Conservation (phyloP, 1,140 invertebrate genomes). For the Notospermus geniculatus region DNA sequence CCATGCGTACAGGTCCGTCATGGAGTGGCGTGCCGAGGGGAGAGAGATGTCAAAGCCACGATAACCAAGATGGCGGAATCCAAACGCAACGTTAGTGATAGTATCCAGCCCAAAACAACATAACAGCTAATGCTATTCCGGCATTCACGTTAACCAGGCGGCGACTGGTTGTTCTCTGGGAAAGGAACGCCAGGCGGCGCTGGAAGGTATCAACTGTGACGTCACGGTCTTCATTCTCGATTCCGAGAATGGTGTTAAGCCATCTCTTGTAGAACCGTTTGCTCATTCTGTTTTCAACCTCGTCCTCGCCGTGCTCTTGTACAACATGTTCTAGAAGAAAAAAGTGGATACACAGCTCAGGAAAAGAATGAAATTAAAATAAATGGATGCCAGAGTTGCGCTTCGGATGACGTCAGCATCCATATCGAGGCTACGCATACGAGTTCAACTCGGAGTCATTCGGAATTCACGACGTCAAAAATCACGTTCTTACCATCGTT, state of each 20-base stretch:
- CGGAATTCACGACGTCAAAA: too few relatives aligned
- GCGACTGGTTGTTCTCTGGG: slow-evolving; percentile 1
- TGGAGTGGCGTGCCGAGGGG: too few relatives aligned
- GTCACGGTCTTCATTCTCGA: not conserved
- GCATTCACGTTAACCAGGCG: slow-evolving; percentile 12
- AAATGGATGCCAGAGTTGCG: too few relatives aligned
- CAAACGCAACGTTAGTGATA: slow-evolving; percentile 7
- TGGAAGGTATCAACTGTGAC: not conserved
- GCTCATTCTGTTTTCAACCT: not conserved
- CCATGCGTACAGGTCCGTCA: too few relatives aligned
- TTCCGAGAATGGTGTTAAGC: slow-evolving; percentile 3
- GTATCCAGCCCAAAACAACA: slow-evolving; percentile 10
- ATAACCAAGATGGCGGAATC: too few relatives aligned
- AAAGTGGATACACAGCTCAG: not conserved
- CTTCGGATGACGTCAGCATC: too few relatives aligned
- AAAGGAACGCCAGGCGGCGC: not conserved
- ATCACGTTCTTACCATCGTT: too few relatives aligned
- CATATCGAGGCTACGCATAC: too few relatives aligned
- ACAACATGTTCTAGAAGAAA: not conserved
- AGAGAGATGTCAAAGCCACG: too few relatives aligned
- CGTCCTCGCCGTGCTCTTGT: not conserved
- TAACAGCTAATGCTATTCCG: slow-evolving; percentile 1
- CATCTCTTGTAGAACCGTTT: not conserved
- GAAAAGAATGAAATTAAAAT: too few relatives aligned
- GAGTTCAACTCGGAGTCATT: too few relatives aligned